These are phyloP conservation scores for Bellardia bayeri DNA, from an alignment of 2,888 invertebrate species.

Conservation along the genomic window DNA sequence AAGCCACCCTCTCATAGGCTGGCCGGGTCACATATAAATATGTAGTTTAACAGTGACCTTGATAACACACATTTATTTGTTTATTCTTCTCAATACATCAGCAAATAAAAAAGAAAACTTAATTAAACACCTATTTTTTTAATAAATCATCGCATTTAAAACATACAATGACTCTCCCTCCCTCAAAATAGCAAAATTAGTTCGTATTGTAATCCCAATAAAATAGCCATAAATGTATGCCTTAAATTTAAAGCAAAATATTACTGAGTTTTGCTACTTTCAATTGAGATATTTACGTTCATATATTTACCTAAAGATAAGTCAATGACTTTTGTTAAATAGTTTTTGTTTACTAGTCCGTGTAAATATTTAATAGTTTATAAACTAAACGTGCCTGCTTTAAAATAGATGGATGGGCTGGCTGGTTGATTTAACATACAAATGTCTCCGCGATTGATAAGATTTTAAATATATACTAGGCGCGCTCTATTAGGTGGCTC, in stretches of 20 bases:
- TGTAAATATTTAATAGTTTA: slow-evolving; percentile 32
- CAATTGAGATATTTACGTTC: background rate
- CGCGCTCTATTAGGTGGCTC: background rate
- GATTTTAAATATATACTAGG: slow-evolving; percentile 15
- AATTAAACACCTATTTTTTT: no score
- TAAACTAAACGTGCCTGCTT: background rate
- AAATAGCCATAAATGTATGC: background rate
- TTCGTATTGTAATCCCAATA: background rate
- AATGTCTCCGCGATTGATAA: slow-evolving; percentile 17
- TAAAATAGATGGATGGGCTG: background rate
- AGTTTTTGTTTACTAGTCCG: background rate
- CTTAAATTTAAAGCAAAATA: background rate
- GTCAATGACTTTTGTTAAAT: slow-evolving; percentile 2
- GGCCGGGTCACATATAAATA: no score
- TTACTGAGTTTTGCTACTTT: background rate
- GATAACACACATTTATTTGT: no score
- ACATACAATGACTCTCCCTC: background rate
- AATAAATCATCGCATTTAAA: no score
- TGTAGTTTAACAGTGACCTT: no score
- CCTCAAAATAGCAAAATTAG: background rate
- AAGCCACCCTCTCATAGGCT: no score
- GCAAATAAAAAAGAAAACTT: no score
- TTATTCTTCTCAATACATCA: no score
- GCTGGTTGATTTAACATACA: no score
- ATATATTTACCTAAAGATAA: background rate